Evolutionary conservation across 2,888 invertebrate species (phyloP), one percentile per base, ranked within the genome.

Genomic region (Polymixis lichenea): DNA sequence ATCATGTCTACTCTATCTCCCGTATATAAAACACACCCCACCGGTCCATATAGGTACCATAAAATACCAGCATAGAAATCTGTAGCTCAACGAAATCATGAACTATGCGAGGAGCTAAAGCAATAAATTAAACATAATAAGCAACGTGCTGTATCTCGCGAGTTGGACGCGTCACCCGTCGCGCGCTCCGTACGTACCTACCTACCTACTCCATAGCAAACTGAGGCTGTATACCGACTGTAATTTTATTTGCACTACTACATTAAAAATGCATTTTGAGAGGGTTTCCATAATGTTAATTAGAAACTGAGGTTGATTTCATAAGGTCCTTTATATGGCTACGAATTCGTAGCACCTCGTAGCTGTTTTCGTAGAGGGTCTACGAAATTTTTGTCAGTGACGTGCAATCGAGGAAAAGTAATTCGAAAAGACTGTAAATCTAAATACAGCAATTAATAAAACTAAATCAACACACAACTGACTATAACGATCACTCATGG

Each of bases 141-240:
- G 79, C 75, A 80, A 80, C 87, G 83, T 87, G 87, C 79, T 87
- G 78, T 86, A 86, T 85, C 87, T 83, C 69, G 56, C 64, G 69
- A 74, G 69, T 67, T 55, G 75, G 78, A 53, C 71, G 62, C 75
- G 81, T 58, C 76, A 80, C 51, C 72, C 83, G 61, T 51, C 79
- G 38, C 65, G 32, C 69, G 56, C 64, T 58, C 28, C 5, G 32
- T 49, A 67, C 69, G 19, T 53, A 70, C 53, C 25, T 53, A 65
- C 28, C 69, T 58, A 64, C 73, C n/a, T 58, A 32, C 67, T 38
- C 56, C 58, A 66, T 58, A 71, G 68, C 49, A 65, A 13, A 77
- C 53, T 73, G 78, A 80, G 65, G 70, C 38, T 79, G 38, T 84
- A 15, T 76, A 76, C 74, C 55, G 67, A 49, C 77, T 74, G 72